These are phyloP conservation scores for Remorina albescens DNA, from an alignment of 2,797 vertebrate genomes.

Conservation along the genomic window DNA sequence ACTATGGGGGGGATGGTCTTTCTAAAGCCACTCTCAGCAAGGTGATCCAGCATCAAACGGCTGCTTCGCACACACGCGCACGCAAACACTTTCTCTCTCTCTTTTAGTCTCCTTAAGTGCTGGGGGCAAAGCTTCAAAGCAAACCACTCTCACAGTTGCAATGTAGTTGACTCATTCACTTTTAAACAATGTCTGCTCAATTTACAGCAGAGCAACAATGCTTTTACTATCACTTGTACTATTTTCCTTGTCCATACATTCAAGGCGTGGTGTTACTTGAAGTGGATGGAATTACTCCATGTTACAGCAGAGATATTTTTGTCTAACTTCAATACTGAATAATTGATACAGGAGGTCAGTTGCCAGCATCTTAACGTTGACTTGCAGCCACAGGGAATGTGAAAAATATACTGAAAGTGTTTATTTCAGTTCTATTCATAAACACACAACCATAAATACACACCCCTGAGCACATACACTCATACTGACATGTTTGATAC, in stretches of 20 bases:
- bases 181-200: conserved; percentile 67
- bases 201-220: conserved; percentile 38
- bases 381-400: conserved; percentile 32
- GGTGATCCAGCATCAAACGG: conserved; percentile 72
- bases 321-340: conserved; percentile 43
- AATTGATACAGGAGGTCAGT: conserved; percentile 37
- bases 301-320: conserved; percentile 33
- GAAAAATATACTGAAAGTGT: conserved; percentile 19
- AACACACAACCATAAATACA: conserved; percentile 51
- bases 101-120: conserved; percentile 67
- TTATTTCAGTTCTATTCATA: conserved; percentile 48
- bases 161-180: conserved; percentile 65
- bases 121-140: conserved; percentile 73
- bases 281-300: not conserved
- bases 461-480: conserved; percentile 25
- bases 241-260: not conserved
- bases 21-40: conserved; percentile 67
- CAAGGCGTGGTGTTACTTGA: no score
- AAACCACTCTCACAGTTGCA: conserved; percentile 68
- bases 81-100: conserved; percentile 24
- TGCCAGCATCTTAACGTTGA: conserved; percentile 10
- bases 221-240: conserved; percentile 32
- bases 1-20: conserved; percentile 44
- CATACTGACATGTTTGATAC: conserved; percentile 13
- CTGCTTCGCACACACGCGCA: conserved; percentile 10